Base-by-base conservation (phyloP, 2,888 invertebrate species). In the Drosophila sordidula region DNA sequence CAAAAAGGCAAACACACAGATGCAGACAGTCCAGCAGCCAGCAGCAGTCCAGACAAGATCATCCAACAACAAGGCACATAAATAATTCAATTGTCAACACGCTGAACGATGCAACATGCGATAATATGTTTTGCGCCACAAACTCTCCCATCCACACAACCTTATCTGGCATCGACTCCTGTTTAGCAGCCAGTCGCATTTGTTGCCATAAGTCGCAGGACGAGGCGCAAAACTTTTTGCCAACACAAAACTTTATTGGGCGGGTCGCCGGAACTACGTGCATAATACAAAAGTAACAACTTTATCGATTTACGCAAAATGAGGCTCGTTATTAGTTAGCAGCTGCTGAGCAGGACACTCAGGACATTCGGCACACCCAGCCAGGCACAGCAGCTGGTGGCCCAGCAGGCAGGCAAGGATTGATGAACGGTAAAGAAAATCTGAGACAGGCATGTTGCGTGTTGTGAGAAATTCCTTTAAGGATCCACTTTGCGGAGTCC, bases 41-140 rank as follows among this genome's bases (percentile, higher is more conserved):
- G 32, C 41, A 52, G 18, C 56, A 32, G 41, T 34, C 34, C 55
- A 74, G 72, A 77, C 66, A 72, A 67, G 78, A 72, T 75, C 73
- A 56, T 50, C 52, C 59, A 68, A 64, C 63, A 68, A 64, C 68
- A 59, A 54, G 75, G 67, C 77, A 87, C 89, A 89, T 85, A 89
- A 89, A 89, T 89, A 86, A 89, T 86, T 89, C 86, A 87, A 86
- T 86, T 89, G 89, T 86, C 86, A 76, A 84, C 74, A 84, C 68
- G 75, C 71, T 73, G 70, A 61, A 64, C 80, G 73, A 78, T 77
- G 76, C 89, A 87, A 72, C 87, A 84, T 86, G 87, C 85, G 82
- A 87, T 87, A 75, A 79, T 85, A 75, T 85, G 75, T 70, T 67
- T 49, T 49, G 41, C 25, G 54, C 51, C 55, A 14, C 25, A 18